Percentiles rank a stretch among this genome's conserved stretches.
These are phyloP conservation scores for Cercocebus atys DNA, from an alignment of 2,113 vertebrate genomes.

Conservation along the genomic window DNA sequence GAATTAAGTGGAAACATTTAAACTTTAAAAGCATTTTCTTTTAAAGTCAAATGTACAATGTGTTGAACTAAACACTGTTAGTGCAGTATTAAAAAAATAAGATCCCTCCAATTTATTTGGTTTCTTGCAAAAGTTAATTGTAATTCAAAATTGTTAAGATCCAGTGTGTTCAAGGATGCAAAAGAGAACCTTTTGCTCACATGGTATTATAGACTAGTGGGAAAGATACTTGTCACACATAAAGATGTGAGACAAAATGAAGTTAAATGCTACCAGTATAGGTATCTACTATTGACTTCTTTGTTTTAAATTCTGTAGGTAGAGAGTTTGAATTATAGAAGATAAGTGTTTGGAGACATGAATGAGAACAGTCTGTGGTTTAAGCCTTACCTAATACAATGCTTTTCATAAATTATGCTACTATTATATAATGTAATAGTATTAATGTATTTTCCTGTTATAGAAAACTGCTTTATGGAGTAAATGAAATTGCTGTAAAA, in stretches of 20 bases:
- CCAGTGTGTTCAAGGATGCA: background rate
- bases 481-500: constrained; percentile 99
- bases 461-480: constrained; percentile 96
- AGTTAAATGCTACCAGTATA: background rate
- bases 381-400: constrained; percentile 32
- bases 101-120: background rate
- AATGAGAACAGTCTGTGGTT: constrained; percentile 11
- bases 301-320: background rate
- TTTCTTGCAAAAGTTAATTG: constrained; percentile 1
- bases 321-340: constrained; percentile 37
- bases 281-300: background rate
- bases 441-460: constrained; percentile 67
- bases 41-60: background rate
- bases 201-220: constrained; percentile 2
- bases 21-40: constrained; percentile 7
- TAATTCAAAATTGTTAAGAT: constrained; percentile 21
- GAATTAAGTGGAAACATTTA: constrained; percentile 24
- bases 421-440: background rate
- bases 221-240: background rate
- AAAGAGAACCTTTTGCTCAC: background rate
- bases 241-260: background rate
- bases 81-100: background rate
- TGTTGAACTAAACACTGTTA: constrained; percentile 44
- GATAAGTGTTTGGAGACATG: background rate
- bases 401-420: background rate